Percentiles rank a stretch among this genome's conserved stretches.
phyloP scores from a whole-genome alignment of 2,888 invertebrate genomes.

The Autographa pulchrina region DNA sequence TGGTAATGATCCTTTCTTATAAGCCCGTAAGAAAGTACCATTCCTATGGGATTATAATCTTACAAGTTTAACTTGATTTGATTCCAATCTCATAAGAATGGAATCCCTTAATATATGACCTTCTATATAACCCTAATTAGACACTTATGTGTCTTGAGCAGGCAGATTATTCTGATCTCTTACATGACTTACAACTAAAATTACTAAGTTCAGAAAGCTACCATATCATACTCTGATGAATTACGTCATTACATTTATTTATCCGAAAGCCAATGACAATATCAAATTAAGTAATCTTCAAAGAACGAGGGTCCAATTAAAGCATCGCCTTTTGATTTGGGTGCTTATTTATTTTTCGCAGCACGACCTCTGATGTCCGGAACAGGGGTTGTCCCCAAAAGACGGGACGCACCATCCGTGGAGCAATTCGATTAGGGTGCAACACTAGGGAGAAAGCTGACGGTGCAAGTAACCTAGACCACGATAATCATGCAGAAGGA shows the following conservation, averaged over 20 bases:
- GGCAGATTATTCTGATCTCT: slow-evolving; percentile 8
- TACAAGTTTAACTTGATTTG: slow-evolving; percentile 1
- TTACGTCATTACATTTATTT: slow-evolving; percentile 54
- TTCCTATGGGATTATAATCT: not conserved
- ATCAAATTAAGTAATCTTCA: slow-evolving; percentile 83
- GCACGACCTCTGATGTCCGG: slow-evolving; percentile 83
- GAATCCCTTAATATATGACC: not conserved
- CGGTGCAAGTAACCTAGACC: slow-evolving; percentile 77
- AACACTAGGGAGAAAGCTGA: slow-evolving; percentile 83
- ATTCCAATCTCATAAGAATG: not conserved
- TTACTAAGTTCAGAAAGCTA: slow-evolving; percentile 13
- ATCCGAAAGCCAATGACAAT: slow-evolving; percentile 70
- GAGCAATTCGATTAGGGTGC: slow-evolving; percentile 88
- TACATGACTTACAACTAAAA: slow-evolving; percentile 17
- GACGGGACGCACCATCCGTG: slow-evolving; percentile 85
- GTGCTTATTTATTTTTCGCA: slow-evolving; percentile 86
- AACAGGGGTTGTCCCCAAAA: slow-evolving; percentile 83
- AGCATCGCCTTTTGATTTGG: slow-evolving; percentile 82
- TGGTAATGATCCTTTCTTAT: not conserved
- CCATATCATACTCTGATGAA: slow-evolving; percentile 38
- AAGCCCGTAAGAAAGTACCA: not conserved
- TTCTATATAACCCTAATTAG: not conserved
- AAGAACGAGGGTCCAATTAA: slow-evolving; percentile 85
- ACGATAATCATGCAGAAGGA: slow-evolving; percentile 53
- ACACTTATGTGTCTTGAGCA: not conserved